Evolutionary conservation across 2,113 vertebrate species (phyloP).

Genomic region (Notothenia rossii): DNA sequence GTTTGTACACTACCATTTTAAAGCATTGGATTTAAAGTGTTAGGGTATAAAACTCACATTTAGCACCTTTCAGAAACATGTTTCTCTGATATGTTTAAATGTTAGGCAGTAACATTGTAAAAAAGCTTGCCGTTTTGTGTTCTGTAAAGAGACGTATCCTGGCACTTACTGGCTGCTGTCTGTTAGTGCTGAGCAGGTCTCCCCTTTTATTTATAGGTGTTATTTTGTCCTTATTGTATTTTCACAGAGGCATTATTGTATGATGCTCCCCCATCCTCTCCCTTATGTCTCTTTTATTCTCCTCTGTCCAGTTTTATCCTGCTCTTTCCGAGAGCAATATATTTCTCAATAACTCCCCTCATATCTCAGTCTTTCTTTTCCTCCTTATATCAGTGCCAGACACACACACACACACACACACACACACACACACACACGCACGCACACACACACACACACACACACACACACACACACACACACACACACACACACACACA

Average conservation of each 20-base stretch:
- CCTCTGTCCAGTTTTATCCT: background rate
- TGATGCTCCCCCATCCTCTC: background rate
- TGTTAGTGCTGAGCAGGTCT: background rate
- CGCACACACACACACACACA: background rate
- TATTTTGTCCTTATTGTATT: conserved; percentile 29
- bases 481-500: conserved; percentile 4
- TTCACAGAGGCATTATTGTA: conserved; percentile 3
- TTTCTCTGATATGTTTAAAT: background rate
- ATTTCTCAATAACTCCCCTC: background rate
- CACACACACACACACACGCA: conserved; percentile 17
- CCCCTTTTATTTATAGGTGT: conserved; percentile 14
- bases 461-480: conserved; percentile 3
- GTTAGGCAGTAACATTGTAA: too few species aligned
- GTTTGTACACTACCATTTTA: too few species aligned
- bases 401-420: conserved; percentile 2
- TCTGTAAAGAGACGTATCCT: background rate
- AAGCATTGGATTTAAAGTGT: background rate
- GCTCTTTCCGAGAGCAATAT: conserved; percentile 2
- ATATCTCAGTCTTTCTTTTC: conserved; percentile 7
- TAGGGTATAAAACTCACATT: too few species aligned
- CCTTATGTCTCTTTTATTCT: conserved; percentile 20
- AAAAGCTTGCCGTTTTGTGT: background rate
- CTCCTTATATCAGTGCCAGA: background rate
- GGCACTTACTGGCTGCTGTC: background rate
- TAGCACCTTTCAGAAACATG: too few species aligned